Base-by-base conservation (phyloP, 2,113 vertebrate genomes). In the Hydropotes inermis region DNA sequence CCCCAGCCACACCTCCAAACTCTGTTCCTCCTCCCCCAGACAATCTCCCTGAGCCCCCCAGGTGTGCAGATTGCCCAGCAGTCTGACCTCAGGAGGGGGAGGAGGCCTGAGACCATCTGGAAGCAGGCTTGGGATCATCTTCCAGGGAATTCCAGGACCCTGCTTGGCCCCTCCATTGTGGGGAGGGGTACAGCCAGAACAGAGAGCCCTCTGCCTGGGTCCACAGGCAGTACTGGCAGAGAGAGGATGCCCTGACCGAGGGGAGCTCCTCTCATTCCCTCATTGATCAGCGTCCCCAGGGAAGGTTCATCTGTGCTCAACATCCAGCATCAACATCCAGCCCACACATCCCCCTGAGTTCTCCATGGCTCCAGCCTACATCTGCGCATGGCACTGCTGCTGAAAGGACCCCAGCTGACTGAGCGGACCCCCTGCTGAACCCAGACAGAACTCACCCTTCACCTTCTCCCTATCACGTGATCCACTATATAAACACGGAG, bases 331-430 rank as follows among this genome's bases (percentile, higher is more conserved):
- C 67, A 54, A 1, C 50, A 2, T 17, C 36, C 28, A 21, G 16
- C 78, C 78, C 17, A 0, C 33, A 50, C 7, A 0, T 25, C 8
- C 79, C 33, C 8, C 33, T 0, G 19, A 78, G 50, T 8, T 52
- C 39, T 58, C 47, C 47, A 36, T 27, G 17, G 3, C 54, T 33
- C 33, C 28, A 3, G 54, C 36, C 3, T 33, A 11, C 12, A 76
- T 39, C 39, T 25, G 14, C 1, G 23, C 12, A 30, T 0, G 0
- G 50, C 25, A 9, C 11, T 64, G 25, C 79, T 70, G 25, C 81
- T 43, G 10, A 81, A n/a, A 70, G 21, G 39, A 16, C 2, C 30
- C 79, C 52, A 17, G 7, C 27, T 43, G 81, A 74, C 21, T 10
- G 60, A 64, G 21, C n/a, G 47, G 57, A 36, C 30, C n/a, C 52